phyloP scores from a whole-genome alignment of 2,888 invertebrate genomes.

The Limnephilus lunatus region DNA sequence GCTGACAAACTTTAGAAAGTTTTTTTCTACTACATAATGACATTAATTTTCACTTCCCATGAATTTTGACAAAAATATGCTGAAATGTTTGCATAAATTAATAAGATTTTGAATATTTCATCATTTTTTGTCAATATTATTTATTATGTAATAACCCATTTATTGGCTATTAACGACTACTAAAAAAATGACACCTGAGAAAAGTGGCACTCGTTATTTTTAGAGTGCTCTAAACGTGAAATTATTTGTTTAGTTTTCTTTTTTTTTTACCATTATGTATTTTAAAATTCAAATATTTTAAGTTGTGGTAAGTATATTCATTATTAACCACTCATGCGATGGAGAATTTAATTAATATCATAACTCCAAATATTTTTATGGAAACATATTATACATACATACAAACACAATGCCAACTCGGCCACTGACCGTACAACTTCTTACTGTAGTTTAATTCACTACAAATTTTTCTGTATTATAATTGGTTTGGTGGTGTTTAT shows the following conservation, averaged over 20 bases:
- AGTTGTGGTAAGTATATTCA: background rate
- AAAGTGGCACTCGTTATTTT: background rate
- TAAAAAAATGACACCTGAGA: background rate
- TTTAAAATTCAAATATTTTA: background rate
- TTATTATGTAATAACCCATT: background rate
- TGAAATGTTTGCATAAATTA: constrained; percentile 21
- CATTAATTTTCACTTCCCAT: background rate
- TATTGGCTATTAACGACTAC: background rate
- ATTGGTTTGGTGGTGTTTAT: too few species aligned
- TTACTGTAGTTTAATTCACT: too few species aligned
- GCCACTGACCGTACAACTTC: too few species aligned
- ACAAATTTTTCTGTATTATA: too few species aligned
- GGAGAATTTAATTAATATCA: too few species aligned
- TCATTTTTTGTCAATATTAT: background rate
- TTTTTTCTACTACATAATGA: background rate
- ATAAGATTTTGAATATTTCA: background rate
- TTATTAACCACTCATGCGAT: background rate
- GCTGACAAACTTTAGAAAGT: constrained; percentile 27
- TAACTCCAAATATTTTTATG: too few species aligned
- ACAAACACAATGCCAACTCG: too few species aligned
- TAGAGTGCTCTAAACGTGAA: background rate
- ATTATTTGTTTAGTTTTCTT: background rate
- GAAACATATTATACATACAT: too few species aligned
- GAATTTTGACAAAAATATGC: background rate
- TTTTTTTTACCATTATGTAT: background rate